Percentiles rank a stretch among this genome's conserved stretches.
These are phyloP conservation scores for Phycodurus eques DNA, from an alignment of 2,113 vertebrate genomes.

Conservation along the genomic window DNA sequence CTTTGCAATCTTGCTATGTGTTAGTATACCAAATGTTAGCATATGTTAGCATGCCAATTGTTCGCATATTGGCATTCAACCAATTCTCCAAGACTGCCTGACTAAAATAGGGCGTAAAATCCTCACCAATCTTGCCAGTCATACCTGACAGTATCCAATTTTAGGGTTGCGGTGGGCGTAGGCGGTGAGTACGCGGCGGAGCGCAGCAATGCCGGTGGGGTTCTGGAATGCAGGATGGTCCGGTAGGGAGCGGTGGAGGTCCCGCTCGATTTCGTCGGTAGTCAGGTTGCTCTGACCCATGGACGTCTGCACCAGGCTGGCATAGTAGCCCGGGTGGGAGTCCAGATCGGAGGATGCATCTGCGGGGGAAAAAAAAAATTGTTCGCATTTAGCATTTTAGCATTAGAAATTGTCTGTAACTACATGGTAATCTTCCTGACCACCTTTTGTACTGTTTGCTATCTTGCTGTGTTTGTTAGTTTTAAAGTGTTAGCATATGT, in stretches of 20 bases:
- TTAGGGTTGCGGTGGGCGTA: constrained; percentile 93
- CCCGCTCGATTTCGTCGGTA: constrained; percentile 92
- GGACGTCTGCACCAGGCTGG: constrained; percentile 80
- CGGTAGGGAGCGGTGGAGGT: constrained; percentile 92
- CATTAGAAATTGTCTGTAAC: neutral
- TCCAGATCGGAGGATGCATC: constrained; percentile 81
- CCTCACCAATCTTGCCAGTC: too few species aligned
- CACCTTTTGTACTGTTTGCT: too few species aligned
- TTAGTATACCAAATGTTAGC: neutral
- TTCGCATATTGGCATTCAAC: too few species aligned
- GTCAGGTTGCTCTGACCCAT: constrained; percentile 84
- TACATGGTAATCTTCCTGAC: too few species aligned
- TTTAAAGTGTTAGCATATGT: too few species aligned
- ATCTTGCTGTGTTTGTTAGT: too few species aligned
- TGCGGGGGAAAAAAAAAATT: constrained; percentile 32
- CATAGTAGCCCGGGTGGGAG: constrained; percentile 82
- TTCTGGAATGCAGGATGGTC: constrained; percentile 96
- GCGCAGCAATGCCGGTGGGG: constrained; percentile 84
- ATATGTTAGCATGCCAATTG: neutral
- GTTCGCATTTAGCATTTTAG: neutral
- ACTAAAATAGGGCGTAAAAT: neutral
- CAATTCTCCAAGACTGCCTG: too few species aligned
- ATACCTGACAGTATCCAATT: constrained; percentile 97
- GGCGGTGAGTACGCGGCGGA: constrained; percentile 88
- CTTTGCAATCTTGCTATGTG: neutral